Base-by-base conservation (phyloP, 2,888 invertebrate genomes). In the Archaeoteleia sp. region DNA sequence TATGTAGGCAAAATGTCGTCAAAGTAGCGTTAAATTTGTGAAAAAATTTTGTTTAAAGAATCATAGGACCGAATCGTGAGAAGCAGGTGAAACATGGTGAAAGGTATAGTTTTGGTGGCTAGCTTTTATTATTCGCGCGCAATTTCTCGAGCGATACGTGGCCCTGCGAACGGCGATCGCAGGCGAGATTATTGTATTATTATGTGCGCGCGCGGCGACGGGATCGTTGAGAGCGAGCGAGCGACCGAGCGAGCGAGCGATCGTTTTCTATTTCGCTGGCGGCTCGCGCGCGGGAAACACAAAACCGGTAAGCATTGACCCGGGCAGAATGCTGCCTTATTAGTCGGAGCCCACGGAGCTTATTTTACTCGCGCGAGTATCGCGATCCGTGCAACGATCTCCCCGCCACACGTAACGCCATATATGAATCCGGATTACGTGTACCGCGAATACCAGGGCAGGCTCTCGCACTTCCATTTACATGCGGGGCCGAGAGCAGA, bases 291-390 rank as follows among this genome's bases (percentile, higher is more conserved):
- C 67, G 70, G 71, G 78, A 79, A 79, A 82, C 65, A 75, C 78
- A 77, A 80, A 82, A 82, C 82, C 82, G 78, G 83, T 82, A 83
- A 79, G 81, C 82, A 83, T 82, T 82, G 82, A 82, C 82, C 82
- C 72, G 79, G 73, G 73, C 76, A 78, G 78, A 78, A 78, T 76
- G 77, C 74, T 78, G 72, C 83, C 83, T 80, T 82, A 82, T 82
- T 79, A 75, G 51, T 73, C 70, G 70, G 72, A 71, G 74, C 68
- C 72, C 74, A 74, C 75, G 74, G 48, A 66, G 74, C 73, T 80
- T 79, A 78, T 78, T 78, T 80, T 75, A 78, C 77, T 71, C 70
- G 45, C 57, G 57, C 55, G 30, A 10, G 15, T 61, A 60, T 67
- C 67, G 49, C 54, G 67, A 66, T 70, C 54, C 58, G 49, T 58